Evolutionary conservation across 2,113 vertebrate species (phyloP).

Genomic region (Xenopus tropicalis): DNA sequence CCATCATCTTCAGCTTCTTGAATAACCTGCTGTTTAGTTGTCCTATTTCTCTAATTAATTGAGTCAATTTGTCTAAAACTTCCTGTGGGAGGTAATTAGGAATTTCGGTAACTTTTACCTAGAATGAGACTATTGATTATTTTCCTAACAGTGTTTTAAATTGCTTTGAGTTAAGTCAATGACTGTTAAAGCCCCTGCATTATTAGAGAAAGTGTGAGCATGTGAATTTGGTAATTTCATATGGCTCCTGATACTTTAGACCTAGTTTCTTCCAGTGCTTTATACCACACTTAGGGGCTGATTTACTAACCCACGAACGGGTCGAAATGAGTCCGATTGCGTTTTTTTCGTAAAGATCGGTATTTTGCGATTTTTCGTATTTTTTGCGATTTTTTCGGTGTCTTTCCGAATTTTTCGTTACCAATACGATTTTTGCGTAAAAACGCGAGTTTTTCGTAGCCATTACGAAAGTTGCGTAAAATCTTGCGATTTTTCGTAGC

Average conservation of each 20-base stretch:
- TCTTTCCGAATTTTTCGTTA: no score
- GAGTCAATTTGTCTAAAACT: conserved; percentile 36
- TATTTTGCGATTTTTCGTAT: no score
- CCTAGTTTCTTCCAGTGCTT: no score
- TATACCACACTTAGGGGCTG: no score
- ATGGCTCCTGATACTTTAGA: background rate
- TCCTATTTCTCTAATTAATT: conserved; percentile 44
- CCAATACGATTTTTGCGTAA: no score
- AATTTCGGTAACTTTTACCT: conserved; percentile 33
- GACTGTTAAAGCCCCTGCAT: conserved; percentile 1
- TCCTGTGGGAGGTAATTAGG: conserved; percentile 37
- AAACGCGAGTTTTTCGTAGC: no score
- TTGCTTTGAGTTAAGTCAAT: conserved; percentile 21
- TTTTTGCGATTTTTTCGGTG: no score
- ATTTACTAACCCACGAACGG: no score
- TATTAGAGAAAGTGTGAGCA: background rate
- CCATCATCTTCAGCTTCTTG: conserved; percentile 29
- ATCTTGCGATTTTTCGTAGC: no score
- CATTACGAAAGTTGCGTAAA: no score
- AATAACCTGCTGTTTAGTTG: conserved; percentile 39
- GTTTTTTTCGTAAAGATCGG: no score
- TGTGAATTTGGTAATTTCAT: background rate
- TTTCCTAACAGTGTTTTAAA: conserved; percentile 28
- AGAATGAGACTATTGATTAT: conserved; percentile 39
- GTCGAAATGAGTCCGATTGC: no score